A percentile compares a stretch with the other conserved stretches of the same genome.
phyloP scores from a whole-genome alignment of 2,888 invertebrate genomes.

The Andrena marginata region DNA sequence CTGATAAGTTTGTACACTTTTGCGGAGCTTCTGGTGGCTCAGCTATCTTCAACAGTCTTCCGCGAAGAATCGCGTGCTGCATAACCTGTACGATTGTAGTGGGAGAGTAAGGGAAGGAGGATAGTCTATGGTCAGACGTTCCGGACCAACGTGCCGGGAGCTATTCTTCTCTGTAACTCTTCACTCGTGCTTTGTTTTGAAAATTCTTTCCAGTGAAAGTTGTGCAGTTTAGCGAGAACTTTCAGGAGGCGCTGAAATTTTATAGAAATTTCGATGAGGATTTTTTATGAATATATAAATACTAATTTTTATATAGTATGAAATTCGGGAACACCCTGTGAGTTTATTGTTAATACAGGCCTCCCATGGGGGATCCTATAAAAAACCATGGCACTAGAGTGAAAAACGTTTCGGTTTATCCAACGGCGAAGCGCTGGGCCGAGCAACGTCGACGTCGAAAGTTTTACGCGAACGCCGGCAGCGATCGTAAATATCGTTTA shows the following conservation, averaged over 20 bases:
- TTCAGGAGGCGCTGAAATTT: background rate
- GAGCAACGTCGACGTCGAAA: slow-evolving; percentile 18
- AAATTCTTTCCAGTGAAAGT: background rate
- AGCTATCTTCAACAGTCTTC: no score
- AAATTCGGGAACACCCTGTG: no score
- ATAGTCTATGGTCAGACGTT: background rate
- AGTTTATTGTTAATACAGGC: background rate
- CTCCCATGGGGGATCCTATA: background rate
- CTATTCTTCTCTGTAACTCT: background rate
- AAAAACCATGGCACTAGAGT: background rate
- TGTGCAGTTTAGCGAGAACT: no score
- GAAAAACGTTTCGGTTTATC: slow-evolving; percentile 12
- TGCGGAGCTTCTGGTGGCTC: no score
- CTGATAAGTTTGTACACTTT: no score
- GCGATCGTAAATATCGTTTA: slow-evolving; percentile 57
- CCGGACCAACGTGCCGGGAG: background rate
- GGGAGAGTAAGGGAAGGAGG: background rate
- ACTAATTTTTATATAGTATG: background rate
- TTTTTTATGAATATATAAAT: background rate
- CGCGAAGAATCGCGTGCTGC: background rate
- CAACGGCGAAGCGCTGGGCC: background rate
- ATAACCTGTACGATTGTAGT: no score
- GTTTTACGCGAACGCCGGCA: slow-evolving; percentile 10
- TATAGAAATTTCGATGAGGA: background rate
- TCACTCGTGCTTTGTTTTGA: background rate